Percentiles rank a stretch among this genome's conserved stretches.
Evolutionary conservation across 2,888 invertebrate genomes (phyloP).

Genomic region (Lithophane semibrunnea): DNA sequence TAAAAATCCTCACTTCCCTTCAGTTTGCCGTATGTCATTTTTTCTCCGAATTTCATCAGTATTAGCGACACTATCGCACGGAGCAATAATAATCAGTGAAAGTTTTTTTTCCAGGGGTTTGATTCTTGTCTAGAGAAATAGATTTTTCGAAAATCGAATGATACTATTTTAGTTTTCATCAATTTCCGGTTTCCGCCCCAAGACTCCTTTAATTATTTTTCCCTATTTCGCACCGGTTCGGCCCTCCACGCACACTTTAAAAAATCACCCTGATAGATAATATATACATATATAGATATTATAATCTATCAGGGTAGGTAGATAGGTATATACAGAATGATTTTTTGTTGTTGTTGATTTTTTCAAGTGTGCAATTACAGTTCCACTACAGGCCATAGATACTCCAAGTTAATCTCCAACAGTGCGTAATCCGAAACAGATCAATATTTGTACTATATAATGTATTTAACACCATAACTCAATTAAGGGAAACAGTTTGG

Average conservation of each 20-base stretch:
- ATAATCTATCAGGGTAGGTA: too few species aligned
- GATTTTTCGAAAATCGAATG: not conserved
- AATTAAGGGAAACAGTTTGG: constrained; percentile 31
- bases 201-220: not conserved
- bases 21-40: too few species aligned
- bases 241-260: not conserved
- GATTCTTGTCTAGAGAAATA: not conserved
- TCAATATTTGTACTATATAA: constrained; percentile 20
- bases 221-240: not conserved
- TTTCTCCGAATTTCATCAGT: too few species aligned
- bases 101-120: not conserved
- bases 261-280: too few species aligned
- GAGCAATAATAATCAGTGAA: not conserved
- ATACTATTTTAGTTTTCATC: not conserved
- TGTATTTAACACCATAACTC: constrained; percentile 44
- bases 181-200: too few species aligned
- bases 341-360: too few species aligned
- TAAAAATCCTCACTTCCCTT: too few species aligned
- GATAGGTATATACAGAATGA: too few species aligned
- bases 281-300: too few species aligned
- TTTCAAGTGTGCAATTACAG: not conserved
- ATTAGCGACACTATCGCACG: not conserved
- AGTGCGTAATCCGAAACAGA: not conserved
- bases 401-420: not conserved
- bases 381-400: not conserved